Conservation (phyloP, 2,888 invertebrate species). For the Drosophila paracracens region DNA sequence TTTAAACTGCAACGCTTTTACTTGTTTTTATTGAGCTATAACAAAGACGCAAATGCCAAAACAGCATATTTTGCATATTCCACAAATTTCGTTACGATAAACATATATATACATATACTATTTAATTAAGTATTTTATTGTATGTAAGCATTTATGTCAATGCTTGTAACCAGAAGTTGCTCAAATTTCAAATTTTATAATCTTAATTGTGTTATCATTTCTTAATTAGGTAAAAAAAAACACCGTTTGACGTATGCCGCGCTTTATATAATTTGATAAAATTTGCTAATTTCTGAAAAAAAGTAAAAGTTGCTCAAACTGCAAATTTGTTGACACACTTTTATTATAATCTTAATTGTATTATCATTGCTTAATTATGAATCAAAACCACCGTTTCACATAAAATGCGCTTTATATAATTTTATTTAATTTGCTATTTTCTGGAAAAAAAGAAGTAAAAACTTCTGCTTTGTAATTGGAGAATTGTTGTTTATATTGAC, state of each 20-base stretch:
- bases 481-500: conserved; percentile 9
- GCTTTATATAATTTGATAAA: background rate
- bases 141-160: background rate
- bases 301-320: background rate
- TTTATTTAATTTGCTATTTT: background rate
- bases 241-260: background rate
- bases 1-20: background rate
- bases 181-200: background rate
- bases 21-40: conserved; percentile 8
- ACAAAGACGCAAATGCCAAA: conserved; percentile 8
- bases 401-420: background rate
- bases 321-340: background rate
- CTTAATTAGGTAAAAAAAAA: background rate
- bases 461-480: conserved; percentile 20
- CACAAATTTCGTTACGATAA: conserved; percentile 9
- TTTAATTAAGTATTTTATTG: background rate
- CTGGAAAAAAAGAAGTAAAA: background rate
- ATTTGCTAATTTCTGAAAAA: background rate
- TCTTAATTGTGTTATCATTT: background rate
- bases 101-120: background rate
- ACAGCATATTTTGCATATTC: conserved; percentile 15
- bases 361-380: background rate
- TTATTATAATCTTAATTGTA: background rate
- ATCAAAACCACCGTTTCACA: background rate
- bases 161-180: background rate